Conservation (phyloP, 2,113 vertebrate genomes). For the Boleophthalmus pectinirostris region DNA sequence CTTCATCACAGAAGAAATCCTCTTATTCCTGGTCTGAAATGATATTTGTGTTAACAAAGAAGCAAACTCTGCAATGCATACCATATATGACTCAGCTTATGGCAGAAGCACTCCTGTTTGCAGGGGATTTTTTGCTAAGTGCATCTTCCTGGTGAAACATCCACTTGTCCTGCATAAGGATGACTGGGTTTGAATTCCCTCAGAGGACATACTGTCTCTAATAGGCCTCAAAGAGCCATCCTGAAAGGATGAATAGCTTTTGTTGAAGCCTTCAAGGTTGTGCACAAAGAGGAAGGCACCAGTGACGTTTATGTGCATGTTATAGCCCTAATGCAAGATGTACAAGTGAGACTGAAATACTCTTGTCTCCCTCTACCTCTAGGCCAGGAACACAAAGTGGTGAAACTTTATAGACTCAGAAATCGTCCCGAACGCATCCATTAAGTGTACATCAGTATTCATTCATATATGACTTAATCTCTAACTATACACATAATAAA, state of each 20-base stretch:
- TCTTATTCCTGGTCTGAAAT: constrained; percentile 15
- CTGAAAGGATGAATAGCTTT: constrained; percentile 72
- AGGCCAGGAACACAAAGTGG: constrained; percentile 32
- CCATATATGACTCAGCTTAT: constrained; percentile 4
- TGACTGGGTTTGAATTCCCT: constrained; percentile 55
- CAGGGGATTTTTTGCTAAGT: constrained; percentile 21
- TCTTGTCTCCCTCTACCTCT: constrained; percentile 42
- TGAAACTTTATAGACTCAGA: background rate
- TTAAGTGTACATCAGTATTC: background rate
- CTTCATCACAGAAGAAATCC: background rate
- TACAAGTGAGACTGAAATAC: constrained; percentile 56
- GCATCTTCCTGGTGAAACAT: constrained; percentile 28
- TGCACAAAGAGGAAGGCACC: constrained; percentile 59
- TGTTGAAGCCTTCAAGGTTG: constrained; percentile 64
- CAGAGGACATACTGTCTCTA: constrained; percentile 46
- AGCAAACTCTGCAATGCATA: background rate
- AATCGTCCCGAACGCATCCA: constrained; percentile 6
- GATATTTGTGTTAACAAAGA: background rate
- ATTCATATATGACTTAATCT: background rate
- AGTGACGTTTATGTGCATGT: constrained; percentile 37
- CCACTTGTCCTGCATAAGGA: constrained; percentile 38
- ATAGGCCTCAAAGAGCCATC: constrained; percentile 60
- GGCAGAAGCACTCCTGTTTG: constrained; percentile 23
- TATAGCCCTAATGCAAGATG: constrained; percentile 46
- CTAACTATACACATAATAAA: background rate